Evolutionary conservation across 2,888 invertebrate species (phyloP).

Genomic region (Sympetrum striolatum): DNA sequence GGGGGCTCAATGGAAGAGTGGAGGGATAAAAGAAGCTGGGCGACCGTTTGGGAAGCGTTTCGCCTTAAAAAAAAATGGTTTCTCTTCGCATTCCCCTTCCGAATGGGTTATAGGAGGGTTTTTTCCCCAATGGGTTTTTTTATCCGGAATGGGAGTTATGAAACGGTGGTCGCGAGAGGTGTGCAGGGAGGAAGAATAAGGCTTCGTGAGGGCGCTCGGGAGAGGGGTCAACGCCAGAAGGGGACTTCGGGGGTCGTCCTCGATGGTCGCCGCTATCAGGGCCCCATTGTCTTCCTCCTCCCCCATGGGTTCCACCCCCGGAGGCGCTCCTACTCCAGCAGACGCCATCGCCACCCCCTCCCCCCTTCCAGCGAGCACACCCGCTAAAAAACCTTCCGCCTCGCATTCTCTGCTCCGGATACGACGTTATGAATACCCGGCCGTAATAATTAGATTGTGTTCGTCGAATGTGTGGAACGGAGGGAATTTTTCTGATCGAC

Average conservation of each 20-base stretch:
- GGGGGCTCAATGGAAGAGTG: not conserved
- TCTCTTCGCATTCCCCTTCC: not conserved
- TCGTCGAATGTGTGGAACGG: not conserved
- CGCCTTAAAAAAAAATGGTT: not conserved
- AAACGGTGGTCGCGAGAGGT: not conserved
- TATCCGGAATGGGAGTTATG: not conserved
- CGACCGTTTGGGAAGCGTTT: slow-evolving; percentile 1
- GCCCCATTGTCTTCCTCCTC: not conserved
- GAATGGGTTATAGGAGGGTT: not conserved
- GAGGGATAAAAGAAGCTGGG: not conserved
- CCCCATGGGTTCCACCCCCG: not conserved
- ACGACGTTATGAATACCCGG: slow-evolving; percentile 31
- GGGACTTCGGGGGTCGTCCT: not conserved
- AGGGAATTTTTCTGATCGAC: slow-evolving; percentile 39
- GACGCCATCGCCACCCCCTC: not conserved
- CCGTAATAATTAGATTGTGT: slow-evolving; percentile 41
- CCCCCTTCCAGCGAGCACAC: not conserved
- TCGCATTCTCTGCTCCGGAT: not conserved
- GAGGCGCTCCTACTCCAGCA: not conserved
- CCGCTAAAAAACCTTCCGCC: not conserved
- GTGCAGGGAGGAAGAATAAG: not conserved
- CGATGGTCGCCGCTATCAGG: not conserved
- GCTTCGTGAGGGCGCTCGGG: not conserved
- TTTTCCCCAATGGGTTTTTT: not conserved
- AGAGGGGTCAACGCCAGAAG: not conserved